Conservation (phyloP, 2,888 invertebrate genomes). For the Petrolisthes cinctipes region DNA sequence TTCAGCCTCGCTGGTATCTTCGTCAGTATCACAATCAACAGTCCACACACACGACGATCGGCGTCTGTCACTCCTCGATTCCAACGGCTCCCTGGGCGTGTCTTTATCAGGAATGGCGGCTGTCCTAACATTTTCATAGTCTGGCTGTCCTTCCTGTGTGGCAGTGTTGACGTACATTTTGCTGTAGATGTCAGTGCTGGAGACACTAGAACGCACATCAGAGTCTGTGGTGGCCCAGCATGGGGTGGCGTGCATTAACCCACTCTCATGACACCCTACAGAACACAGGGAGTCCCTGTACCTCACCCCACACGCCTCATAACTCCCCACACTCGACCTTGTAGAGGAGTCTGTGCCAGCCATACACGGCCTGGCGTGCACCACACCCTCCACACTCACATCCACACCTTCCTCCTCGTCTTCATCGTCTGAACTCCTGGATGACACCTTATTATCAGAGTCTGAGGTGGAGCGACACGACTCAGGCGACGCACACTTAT, state of each 20-base stretch:
- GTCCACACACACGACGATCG: constrained; percentile 39
- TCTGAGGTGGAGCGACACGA: constrained; percentile 26
- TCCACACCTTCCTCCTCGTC: constrained; percentile 39
- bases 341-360: constrained; percentile 63
- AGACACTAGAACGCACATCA: constrained; percentile 31
- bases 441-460: constrained; percentile 10
- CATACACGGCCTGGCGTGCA: constrained; percentile 67
- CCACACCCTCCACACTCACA: constrained; percentile 27
- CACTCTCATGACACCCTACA: constrained; percentile 17
- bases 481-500: constrained; percentile 27
- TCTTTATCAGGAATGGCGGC: not conserved
- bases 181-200: constrained; percentile 41
- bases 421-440: not conserved
- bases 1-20: constrained; percentile 18
- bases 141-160: constrained; percentile 22
- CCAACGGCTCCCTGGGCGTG: not conserved
- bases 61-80: not conserved
- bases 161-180: constrained; percentile 29
- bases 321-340: constrained; percentile 36
- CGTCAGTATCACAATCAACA: constrained; percentile 19
- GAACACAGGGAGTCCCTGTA: too few species aligned
- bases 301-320: not conserved
- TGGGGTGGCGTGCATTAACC: constrained; percentile 67
- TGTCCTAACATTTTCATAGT: constrained; percentile 32
- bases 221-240: constrained; percentile 66